Percentiles rank a stretch among this genome's conserved stretches.
These are phyloP conservation scores for Stegastes partitus DNA, from an alignment of 2,113 vertebrate genomes.

Conservation along the genomic window DNA sequence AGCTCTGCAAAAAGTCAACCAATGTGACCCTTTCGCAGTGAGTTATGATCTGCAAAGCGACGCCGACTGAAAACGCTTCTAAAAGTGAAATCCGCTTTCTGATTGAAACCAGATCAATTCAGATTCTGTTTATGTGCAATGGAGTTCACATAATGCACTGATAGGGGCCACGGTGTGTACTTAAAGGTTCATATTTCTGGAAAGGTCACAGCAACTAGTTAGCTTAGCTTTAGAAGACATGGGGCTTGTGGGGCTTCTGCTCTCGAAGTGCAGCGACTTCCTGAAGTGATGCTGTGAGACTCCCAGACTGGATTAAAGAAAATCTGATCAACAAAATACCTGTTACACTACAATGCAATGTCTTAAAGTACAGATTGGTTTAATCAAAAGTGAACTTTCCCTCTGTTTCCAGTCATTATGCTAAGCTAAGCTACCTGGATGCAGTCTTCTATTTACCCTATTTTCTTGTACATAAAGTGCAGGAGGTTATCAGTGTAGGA, in stretches of 20 bases:
- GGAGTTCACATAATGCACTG: neutral
- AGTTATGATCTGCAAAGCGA: constrained; percentile 9
- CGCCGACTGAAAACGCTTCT: neutral
- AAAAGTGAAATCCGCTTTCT: constrained; percentile 12
- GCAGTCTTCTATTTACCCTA: too few relatives aligned
- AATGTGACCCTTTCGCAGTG: neutral
- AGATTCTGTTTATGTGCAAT: neutral
- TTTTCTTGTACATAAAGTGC: neutral
- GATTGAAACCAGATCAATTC: neutral
- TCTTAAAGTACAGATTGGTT: neutral
- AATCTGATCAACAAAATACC: too few relatives aligned
- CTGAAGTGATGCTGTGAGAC: too few relatives aligned
- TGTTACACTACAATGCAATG: neutral
- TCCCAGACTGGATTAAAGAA: too few relatives aligned
- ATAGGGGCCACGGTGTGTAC: neutral
- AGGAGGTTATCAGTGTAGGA: neutral
- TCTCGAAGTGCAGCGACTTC: too few relatives aligned
- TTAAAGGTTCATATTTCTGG: neutral
- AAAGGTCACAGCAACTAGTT: neutral
- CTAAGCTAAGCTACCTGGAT: neutral
- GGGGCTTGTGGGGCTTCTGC: too few relatives aligned
- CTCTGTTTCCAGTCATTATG: too few relatives aligned
- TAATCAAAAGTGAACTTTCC: neutral
- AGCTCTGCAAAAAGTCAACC: constrained; percentile 35
- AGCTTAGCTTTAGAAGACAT: neutral